A percentile compares a stretch with the other conserved stretches of the same genome.
Conservation (phyloP, 2,113 vertebrate genomes). For the Burhinus oedicnemus region DNA sequence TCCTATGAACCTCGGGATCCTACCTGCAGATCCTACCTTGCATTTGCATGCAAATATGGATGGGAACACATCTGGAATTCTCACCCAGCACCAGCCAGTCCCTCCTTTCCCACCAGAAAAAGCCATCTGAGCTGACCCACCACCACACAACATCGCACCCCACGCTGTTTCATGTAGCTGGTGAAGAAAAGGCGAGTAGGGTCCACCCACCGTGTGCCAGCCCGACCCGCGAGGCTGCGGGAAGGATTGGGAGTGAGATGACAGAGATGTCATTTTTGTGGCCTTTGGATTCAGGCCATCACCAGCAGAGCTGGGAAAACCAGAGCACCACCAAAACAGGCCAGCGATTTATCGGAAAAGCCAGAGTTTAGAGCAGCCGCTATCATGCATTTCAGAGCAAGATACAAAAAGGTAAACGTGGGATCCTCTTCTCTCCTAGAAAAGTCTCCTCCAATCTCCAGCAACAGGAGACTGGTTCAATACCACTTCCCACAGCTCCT, state of each 20-base stretch:
- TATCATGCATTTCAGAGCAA: too few relatives aligned
- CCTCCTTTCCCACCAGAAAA: background rate
- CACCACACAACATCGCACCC: background rate
- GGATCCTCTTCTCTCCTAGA: background rate
- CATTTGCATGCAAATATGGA: too few relatives aligned
- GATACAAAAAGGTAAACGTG: background rate
- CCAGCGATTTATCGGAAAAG: too few relatives aligned
- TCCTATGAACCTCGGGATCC: background rate
- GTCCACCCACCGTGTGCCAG: background rate
- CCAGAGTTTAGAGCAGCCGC: too few relatives aligned
- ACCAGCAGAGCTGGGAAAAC: background rate
- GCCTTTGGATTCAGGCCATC: background rate
- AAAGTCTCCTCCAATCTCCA: background rate
- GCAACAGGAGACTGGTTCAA: background rate
- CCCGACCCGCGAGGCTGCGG: rapidly evolving
- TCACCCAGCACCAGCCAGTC: background rate
- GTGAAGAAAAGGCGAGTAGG: background rate
- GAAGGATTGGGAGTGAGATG: background rate
- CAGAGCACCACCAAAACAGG: background rate
- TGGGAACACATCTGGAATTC: background rate
- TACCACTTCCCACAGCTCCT: background rate
- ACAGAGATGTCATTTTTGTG: background rate
- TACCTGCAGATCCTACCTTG: background rate
- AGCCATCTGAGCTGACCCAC: background rate
- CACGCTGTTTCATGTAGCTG: too few relatives aligned